A percentile compares a stretch with the other conserved stretches of the same genome.
phyloP scores from a whole-genome alignment of 1,140 invertebrate species.

The Carcinoscorpius rotundicauda region DNA sequence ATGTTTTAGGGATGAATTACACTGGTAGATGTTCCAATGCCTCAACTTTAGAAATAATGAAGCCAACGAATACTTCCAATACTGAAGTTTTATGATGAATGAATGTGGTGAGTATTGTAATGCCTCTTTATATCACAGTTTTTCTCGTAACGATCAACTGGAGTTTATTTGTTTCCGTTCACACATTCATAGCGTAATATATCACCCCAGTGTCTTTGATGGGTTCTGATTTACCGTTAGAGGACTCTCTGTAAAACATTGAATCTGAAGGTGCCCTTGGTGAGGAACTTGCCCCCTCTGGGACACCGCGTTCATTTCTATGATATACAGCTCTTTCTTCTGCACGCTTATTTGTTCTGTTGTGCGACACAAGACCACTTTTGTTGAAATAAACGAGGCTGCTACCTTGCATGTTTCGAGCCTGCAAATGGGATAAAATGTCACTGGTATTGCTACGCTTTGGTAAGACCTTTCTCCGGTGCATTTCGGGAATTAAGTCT shows the following conservation, averaged over 20 bases:
- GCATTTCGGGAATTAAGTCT: conserved; percentile 5
- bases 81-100: too few relatives aligned
- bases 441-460: background rate
- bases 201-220: conserved; percentile 17
- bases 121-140: too few relatives aligned
- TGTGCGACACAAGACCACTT: background rate
- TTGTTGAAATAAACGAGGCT: background rate
- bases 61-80: too few relatives aligned
- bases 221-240: conserved; percentile 3
- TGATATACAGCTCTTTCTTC: background rate
- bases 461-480: conserved; percentile 10
- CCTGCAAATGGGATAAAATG: background rate
- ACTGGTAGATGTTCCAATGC: too few relatives aligned
- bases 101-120: too few relatives aligned
- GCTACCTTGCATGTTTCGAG: background rate
- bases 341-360: background rate
- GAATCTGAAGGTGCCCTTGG: conserved; percentile 22
- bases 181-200: conserved; percentile 25
- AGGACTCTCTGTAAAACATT: background rate
- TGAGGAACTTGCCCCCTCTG: conserved; percentile 29
- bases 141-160: too few relatives aligned
- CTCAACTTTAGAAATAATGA: too few relatives aligned
- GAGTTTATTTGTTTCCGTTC: conserved; percentile 1
- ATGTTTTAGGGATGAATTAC: too few relatives aligned
- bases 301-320: conserved; percentile 26